phyloP scores from a whole-genome alignment of 1,140 invertebrate species.

The Anagrus nilaparvatae region DNA sequence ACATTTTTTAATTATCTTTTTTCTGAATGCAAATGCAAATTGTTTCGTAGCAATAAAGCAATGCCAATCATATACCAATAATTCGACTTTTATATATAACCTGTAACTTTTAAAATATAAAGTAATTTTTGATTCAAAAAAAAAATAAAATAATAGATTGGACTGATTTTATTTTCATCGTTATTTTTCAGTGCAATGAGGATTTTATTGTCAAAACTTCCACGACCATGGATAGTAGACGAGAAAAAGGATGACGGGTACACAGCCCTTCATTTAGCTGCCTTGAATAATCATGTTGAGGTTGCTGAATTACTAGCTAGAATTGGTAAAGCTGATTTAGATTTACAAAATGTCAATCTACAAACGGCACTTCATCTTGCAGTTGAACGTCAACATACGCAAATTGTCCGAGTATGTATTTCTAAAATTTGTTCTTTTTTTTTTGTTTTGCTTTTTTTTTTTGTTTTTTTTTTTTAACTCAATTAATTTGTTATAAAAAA shows the following conservation, averaged over 20 bases:
- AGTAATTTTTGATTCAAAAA: too few relatives aligned
- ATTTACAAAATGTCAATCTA: conserved; percentile 90
- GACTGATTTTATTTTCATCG: conserved; percentile 7
- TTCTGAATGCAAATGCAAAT: too few relatives aligned
- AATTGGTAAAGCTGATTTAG: conserved; percentile 82
- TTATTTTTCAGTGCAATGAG: conserved; percentile 80
- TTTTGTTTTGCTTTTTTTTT: too few relatives aligned
- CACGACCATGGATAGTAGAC: conserved; percentile 94
- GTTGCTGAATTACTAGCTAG: conserved; percentile 86
- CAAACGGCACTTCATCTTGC: conserved; percentile 92
- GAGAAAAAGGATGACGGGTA: conserved; percentile 98
- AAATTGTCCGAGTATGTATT: conserved; percentile 70
- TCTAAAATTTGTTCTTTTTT: too few relatives aligned
- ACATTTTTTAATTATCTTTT: too few relatives aligned
- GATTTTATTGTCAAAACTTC: conserved; percentile 80
- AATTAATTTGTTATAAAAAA: too few relatives aligned
- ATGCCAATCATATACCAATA: too few relatives aligned
- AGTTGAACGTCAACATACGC: conserved; percentile 89
- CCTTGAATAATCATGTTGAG: conserved; percentile 94
- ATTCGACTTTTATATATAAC: too few relatives aligned
- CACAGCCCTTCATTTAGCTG: conserved; percentile 89
- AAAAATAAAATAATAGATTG: too few relatives aligned
- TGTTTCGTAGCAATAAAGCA: too few relatives aligned
- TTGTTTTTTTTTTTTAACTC: too few relatives aligned
- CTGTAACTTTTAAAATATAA: too few relatives aligned